Base-by-base conservation (phyloP, 1,140 invertebrate species). In the Drosophila bocqueti region DNA sequence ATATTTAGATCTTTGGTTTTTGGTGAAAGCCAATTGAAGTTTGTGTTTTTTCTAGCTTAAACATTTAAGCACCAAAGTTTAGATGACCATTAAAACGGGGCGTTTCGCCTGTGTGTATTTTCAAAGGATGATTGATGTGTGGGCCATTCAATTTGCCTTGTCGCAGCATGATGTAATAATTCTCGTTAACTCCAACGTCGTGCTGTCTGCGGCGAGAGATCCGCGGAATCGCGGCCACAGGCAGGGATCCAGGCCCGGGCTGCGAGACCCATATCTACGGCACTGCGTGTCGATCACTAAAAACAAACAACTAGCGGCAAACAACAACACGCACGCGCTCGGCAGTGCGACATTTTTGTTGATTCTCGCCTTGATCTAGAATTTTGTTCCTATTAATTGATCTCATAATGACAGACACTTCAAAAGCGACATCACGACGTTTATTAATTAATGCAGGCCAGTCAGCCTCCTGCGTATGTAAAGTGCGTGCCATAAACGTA, bases 321-420 rank as follows among this genome's bases (percentile, higher is more conserved):
- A 43, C 18, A 46, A 63, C 60, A 45, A 83, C 78, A 54, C 74
- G 57, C 46, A 76, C 68, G 60, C 66, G 72, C 65, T 65, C 67
- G 71, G 61, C 69, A 76, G 84, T 81, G 86, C 82, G 85, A 90
- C 86, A 90, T 91, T 91, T 91, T 84, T 87, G 74, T 87, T 68
- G 57, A 86, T 84, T 78, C 79, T 91, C 72, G 76, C 89, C 89
- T 91, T 91, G 89, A 91, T 91, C 89, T 91, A 91, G 89, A 91
- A 91, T 91, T 91, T 83, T 87, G 71, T 91, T 91, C 89, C 89
- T 91, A 91, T 91, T 91, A 91, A 91, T 91, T 91, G 87, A 91
- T 91, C 89, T 87, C 89, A 91, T 91, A 91, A 91, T 91, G 89
- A 91, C 89, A 91, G 89, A 89, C 80, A 91, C 89, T 91, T 91